Evolutionary conservation across 92 coral and sea anemone species (phyloP).

Genomic region (Epizoanthus fatuus): DNA sequence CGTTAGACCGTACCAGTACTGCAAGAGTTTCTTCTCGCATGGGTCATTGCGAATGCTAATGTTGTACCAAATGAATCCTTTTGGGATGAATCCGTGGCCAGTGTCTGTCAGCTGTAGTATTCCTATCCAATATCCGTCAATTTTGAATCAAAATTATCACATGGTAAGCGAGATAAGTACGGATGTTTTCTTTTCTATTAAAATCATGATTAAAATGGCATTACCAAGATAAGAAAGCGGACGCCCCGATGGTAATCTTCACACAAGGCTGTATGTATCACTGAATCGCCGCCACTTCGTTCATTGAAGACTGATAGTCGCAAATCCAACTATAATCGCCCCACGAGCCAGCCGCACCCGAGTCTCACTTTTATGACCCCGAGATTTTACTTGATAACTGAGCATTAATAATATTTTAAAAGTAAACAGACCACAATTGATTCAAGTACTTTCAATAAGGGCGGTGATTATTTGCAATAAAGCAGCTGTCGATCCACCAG

Average conservation of each 20-base stretch:
- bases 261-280: constrained; percentile 6
- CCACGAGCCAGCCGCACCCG: constrained; percentile 8
- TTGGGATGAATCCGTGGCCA: background rate
- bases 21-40: too few relatives aligned
- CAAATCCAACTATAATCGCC: constrained; percentile 23
- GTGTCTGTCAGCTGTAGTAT: constrained; percentile 24
- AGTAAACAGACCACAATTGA: constrained; percentile 40
- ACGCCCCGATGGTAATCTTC: constrained; percentile 40
- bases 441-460: constrained; percentile 32
- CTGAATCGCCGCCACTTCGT: constrained; percentile 18
- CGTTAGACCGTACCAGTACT: too few relatives aligned
- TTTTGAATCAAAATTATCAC: constrained; percentile 36
- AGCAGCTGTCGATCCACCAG: constrained; percentile 20
- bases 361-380: background rate
- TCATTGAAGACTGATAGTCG: constrained; percentile 4
- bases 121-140: constrained; percentile 21
- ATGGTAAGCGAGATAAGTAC: constrained; percentile 35
- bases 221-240: constrained; percentile 14
- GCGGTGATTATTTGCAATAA: constrained; percentile 1
- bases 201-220: constrained; percentile 27
- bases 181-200: constrained; percentile 30
- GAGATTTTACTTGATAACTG: constrained; percentile 34
- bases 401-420: constrained; percentile 7
- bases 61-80: too few relatives aligned
- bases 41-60: too few relatives aligned